Base-by-base conservation (phyloP, 1,140 invertebrate genomes). In the Pseudobourletiella spinata region DNA sequence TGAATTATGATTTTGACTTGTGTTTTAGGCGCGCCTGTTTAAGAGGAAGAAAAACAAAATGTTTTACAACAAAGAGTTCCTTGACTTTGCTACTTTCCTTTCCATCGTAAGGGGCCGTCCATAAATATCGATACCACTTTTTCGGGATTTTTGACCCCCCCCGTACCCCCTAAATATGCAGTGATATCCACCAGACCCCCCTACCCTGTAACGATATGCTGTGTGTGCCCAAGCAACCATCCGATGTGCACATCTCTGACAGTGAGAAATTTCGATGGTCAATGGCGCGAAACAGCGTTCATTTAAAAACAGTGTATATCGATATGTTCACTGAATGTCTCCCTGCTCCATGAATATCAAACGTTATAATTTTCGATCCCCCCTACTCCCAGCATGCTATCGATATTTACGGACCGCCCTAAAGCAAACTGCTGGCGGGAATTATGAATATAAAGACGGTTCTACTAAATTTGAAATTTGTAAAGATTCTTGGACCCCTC, bases 81-180 rank as follows among this genome's bases (percentile, higher is more conserved):
- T 32, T 8, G 54, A 56, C 25, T 35, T 56, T 56, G 29, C 29
- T 18, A 56, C 54, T 18, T 18, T 56, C 39, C 22, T 56, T 3
- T 32, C 54, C 20, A 6, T 56, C 14, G 54, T 56, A 56, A 54
- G 29, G n/a, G n/a, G n/a, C n/a, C n/a, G n/a, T n/a, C n/a, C n/a
- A n/a, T n/a, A n/a, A n/a, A n/a, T n/a, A n/a, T n/a, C n/a, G n/a
- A n/a, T n/a, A n/a, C n/a, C n/a, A n/a, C n/a, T n/a, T n/a, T n/a
- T n/a, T n/a, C n/a, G n/a, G n/a, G n/a, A n/a, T n/a, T n/a, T n/a
- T n/a, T n/a, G n/a, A n/a, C n/a, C n/a, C n/a, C n/a, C n/a, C n/a
- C n/a, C n/a, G n/a, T n/a, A n/a, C n/a, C n/a, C n/a, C n/a, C n/a
- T n/a, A n/a, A n/a, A n/a, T n/a, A n/a, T n/a, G n/a, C n/a, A n/a